Conservation (phyloP, 2,888 invertebrate species). For the Eucera pruinosa region DNA sequence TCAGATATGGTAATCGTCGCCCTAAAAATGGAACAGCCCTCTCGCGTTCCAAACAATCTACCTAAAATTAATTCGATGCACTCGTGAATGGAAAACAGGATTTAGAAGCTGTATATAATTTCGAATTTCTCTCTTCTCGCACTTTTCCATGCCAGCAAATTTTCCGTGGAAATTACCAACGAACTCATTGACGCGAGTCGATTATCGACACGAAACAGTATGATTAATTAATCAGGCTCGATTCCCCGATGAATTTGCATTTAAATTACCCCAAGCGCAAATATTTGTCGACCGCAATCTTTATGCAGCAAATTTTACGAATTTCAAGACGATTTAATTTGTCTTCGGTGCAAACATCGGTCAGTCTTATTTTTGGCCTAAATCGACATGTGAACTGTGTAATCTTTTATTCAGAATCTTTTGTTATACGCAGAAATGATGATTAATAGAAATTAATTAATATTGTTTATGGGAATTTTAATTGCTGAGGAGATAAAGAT, state of each 20-base stretch:
- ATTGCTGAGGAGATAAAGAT: too few species aligned
- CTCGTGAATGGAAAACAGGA: background rate
- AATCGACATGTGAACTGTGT: too few species aligned
- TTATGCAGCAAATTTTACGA: background rate
- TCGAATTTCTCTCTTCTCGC: too few species aligned
- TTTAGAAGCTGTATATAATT: background rate
- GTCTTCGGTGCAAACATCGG: background rate
- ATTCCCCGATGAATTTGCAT: conserved; percentile 4
- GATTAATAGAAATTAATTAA: too few species aligned
- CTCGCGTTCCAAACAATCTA: background rate
- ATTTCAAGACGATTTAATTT: background rate
- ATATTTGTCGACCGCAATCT: background rate
- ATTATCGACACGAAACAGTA: background rate
- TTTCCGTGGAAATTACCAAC: background rate
- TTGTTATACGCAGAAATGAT: too few species aligned
- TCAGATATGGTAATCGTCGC: background rate
- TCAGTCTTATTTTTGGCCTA: too few species aligned
- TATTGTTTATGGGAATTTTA: too few species aligned
- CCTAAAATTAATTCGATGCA: background rate
- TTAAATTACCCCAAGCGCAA: background rate
- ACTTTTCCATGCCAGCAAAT: background rate
- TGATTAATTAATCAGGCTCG: conserved; percentile 19
- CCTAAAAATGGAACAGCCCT: background rate
- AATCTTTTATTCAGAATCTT: too few species aligned
- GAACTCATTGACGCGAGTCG: background rate